These are phyloP conservation scores for Peromyscus attwateri DNA, from an alignment of 2,797 vertebrate species.

Conservation along the genomic window DNA sequence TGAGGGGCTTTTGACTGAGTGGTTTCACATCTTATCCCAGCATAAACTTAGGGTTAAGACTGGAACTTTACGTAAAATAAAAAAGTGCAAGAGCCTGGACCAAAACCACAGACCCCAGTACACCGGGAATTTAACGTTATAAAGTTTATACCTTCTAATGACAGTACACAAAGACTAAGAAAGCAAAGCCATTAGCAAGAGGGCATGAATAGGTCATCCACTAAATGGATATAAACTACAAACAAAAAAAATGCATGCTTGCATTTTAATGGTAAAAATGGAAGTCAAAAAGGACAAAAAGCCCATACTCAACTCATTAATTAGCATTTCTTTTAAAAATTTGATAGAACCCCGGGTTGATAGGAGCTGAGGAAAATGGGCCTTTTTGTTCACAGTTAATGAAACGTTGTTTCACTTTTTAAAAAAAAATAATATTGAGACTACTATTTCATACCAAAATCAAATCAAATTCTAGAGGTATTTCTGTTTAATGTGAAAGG, in stretches of 20 bases:
- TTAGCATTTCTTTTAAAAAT: not conserved
- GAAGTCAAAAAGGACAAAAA: slow-evolving; percentile 40
- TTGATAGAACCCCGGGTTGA: not conserved
- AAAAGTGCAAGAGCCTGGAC: not conserved
- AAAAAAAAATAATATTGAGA: not conserved
- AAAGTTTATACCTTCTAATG: not conserved
- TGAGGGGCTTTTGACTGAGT: not conserved
- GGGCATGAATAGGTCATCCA: not conserved
- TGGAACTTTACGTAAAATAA: not conserved
- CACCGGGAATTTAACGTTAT: not conserved
- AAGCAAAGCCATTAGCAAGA: not conserved
- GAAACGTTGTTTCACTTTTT: not conserved
- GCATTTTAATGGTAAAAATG: not conserved
- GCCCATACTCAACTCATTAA: not conserved
- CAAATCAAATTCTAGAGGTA: not conserved
- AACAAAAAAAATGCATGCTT: slow-evolving; percentile 35
- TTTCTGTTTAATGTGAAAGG: not conserved
- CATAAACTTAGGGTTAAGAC: not conserved
- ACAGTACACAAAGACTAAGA: not conserved
- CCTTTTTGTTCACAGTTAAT: not conserved
- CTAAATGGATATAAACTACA: not conserved
- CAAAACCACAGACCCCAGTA: slow-evolving; percentile 7
- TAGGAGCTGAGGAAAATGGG: not conserved
- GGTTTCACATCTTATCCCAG: not conserved
- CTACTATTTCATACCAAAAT: not conserved